Evolutionary conservation across 2,888 invertebrate genomes (phyloP).

Genomic region (Sinotaia quadrata): DNA sequence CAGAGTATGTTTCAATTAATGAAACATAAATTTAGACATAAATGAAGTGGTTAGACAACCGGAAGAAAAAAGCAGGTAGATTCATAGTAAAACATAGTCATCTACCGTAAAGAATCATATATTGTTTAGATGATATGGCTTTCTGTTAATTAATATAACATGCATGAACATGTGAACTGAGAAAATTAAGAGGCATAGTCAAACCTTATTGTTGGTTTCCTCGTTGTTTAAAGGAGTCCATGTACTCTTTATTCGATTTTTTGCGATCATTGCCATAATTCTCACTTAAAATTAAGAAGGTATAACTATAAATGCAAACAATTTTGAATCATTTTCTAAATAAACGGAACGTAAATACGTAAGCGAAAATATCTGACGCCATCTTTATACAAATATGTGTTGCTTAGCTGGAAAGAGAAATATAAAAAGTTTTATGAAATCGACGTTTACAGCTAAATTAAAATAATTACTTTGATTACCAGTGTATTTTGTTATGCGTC

Average conservation of each 20-base stretch:
- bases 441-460: too few relatives aligned
- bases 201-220: slow-evolving; percentile 68
- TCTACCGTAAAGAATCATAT: too few relatives aligned
- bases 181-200: neutral
- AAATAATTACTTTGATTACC: neutral
- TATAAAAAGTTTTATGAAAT: too few relatives aligned
- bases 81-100: neutral
- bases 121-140: too few relatives aligned
- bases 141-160: too few relatives aligned
- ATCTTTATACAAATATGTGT: neutral
- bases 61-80: neutral
- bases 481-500: neutral
- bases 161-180: neutral
- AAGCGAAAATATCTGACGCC: neutral
- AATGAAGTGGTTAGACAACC: too few relatives aligned
- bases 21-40: too few relatives aligned
- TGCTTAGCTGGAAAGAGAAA: neutral
- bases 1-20: too few relatives aligned
- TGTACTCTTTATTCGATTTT: slow-evolving; percentile 66
- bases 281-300: neutral
- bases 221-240: slow-evolving; percentile 70
- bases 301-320: neutral
- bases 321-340: neutral
- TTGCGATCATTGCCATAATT: slow-evolving; percentile 68
- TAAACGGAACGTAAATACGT: neutral